Evolutionary conservation across 2,888 invertebrate species (phyloP), one percentile per base, ranked within the genome.

Genomic region (Agrilus mali): DNA sequence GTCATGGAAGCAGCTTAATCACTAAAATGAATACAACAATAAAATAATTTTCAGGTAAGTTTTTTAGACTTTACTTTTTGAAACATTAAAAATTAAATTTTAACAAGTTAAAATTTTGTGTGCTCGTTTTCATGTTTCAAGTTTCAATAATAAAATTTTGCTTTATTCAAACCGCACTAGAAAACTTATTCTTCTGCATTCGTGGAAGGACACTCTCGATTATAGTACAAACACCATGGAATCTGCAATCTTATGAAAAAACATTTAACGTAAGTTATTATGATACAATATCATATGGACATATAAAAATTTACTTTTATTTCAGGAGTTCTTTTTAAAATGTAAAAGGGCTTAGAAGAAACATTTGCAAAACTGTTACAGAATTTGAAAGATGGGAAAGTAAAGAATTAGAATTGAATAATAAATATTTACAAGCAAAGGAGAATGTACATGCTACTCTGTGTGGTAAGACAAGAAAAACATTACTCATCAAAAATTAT

Each of bases 151-250:
- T n/a, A n/a, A n/a, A n/a, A n/a, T n/a, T n/a, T n/a, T n/a, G n/a
- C n/a, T n/a, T n/a, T n/a, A n/a, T n/a, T n/a, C n/a, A n/a, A n/a
- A n/a, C n/a, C n/a, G n/a, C n/a, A n/a, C n/a, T n/a, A n/a, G n/a
- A n/a, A n/a, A n/a, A n/a, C n/a, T n/a, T n/a, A n/a, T 98, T 69
- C 71, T 98, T 7, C 70, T 98, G 52, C 97, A 98, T 64, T 85
- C 93, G 0, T 99, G 98, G 98, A 89, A 90, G 55, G 96, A 98
- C 56, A 94, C 95, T 0, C 70, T 98, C 12, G 98, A 98, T 69
- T 98, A 97, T 63, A 93, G 95, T 22, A 80, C 80, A 15, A 87
- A 88, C 54, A 95, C 95, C 0, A 95, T 98, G 95, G 92, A 93
- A 53, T 84, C 85, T 72, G 95, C 96, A 1, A 71, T 85, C 86